Evolutionary conservation across 2,797 vertebrate species (phyloP).

Genomic region (Furcifer pardalis): DNA sequence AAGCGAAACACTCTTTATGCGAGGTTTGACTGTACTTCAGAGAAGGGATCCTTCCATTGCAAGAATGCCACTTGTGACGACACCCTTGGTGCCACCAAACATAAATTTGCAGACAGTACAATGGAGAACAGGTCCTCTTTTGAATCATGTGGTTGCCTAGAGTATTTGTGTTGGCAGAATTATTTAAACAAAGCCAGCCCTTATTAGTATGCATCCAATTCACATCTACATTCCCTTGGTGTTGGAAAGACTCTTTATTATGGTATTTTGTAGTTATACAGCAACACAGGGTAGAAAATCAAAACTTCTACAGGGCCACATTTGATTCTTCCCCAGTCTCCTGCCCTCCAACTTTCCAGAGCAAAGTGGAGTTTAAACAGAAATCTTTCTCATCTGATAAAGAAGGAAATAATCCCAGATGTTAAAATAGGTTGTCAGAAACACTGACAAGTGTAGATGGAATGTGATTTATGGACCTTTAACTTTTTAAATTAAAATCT

Average conservation of each 20-base stretch:
- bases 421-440: conserved; percentile 77
- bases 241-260: not conserved
- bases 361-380: conserved; percentile 60
- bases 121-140: not conserved
- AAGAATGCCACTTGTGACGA: not conserved
- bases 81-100: not conserved
- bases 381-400: conserved; percentile 66
- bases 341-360: conserved; percentile 39
- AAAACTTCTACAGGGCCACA: not conserved
- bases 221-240: not conserved
- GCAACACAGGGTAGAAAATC: not conserved
- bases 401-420: conserved; percentile 74
- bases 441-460: conserved; percentile 76
- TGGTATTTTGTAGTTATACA: not conserved
- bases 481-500: conserved; percentile 79
- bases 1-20: too few relatives aligned
- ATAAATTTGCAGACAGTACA: not conserved
- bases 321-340: not conserved
- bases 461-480: conserved; percentile 76
- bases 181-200: not conserved
- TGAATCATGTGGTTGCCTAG: not conserved
- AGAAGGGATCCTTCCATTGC: not conserved
- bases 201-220: not conserved
- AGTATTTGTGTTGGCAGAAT: not conserved
- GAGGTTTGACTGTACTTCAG: too few relatives aligned